Evolutionary conservation across 2,888 invertebrate species (phyloP), one percentile per base, ranked within the genome.

Genomic region (Drosophila quinaria): DNA sequence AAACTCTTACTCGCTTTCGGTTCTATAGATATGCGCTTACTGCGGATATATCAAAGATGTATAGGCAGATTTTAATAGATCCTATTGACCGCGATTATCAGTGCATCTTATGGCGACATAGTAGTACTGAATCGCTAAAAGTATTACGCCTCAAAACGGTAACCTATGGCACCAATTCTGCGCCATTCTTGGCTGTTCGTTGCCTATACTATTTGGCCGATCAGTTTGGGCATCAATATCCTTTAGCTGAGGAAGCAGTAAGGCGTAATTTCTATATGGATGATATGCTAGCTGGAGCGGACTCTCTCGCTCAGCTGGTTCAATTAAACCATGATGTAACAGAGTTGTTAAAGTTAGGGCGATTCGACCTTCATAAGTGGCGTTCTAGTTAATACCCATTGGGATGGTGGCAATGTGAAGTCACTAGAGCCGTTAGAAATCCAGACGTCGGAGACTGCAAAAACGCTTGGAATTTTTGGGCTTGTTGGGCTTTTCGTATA

Each of bases 221-320:
- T 37, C 4, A 37, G 5, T 37, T 37, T 37, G 37, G n/a, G n/a
- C 37, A 37, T n/a, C 37, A 37, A n/a, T 37, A 37, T n/a, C 37
- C n/a, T n/a, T n/a, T 37, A n/a, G 37, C 37, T 37, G 37, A 2
- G n/a, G n/a, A 37, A 37, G 37, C 13, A n/a, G 37, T 37, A 37
- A 37, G n/a, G 37, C n/a, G 37, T 37, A 37, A 37, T n/a, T 37
- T 37, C 4, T n/a, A 37, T n/a, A 37, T 37, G 37, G n/a, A 13
- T 37, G 37, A 37, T n/a, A 37, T 37, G n/a, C 8, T 37, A n/a
- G 37, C 37, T 37, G 37, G 37, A 37, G n/a, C 37, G 37, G 37
- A n/a, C 3, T 37, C 37, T n/a, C n/a, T 37, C 2, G n/a, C n/a
- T 37, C 37, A 37, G 37, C 6, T 37, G n/a, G 1, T n/a, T 6